Base-by-base conservation (phyloP, 1,140 invertebrate genomes). In the Drosophila takahashii region DNA sequence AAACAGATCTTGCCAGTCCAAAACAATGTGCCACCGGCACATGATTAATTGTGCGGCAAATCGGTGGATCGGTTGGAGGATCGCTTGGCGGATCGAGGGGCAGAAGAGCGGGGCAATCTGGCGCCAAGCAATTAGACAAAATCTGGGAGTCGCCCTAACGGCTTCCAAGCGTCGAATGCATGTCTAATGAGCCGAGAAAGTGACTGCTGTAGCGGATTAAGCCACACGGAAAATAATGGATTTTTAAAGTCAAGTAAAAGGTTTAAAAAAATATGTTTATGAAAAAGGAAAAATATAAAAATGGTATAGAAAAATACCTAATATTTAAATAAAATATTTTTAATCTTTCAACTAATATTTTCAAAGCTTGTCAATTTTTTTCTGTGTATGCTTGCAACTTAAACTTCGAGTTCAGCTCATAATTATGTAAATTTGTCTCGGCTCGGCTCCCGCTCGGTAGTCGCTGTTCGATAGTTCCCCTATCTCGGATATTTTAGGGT, bases 51-150 rank as follows among this genome's bases (percentile, higher is more conserved):
- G 85, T 66, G 51, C 47, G 53, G 32, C 66, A 69, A 66, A 69
- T 70, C 65, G 64, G 15, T 27, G 64, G 51, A 39, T 47, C 62
- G 22, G 15, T 5, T 52, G 37, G 13, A 18, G n/a, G 3, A 41
- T 34, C 7, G 54, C 1, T 5, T 4, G 36, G 10, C 32, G 26
- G 11, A 26, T 13, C 16, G 5, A 16, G 18, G 32, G 9, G 4
- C 10, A 3, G 3, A 15, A 29, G 16, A 37, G 29, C 48, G 48
- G 45, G 53, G 69, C 22, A 29, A 59, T 42, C 54, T 37, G 53
- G 84, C 84, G 84, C 84, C 84, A 89, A 89, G 69, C 85, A 89
- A 89, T 89, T 89, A 89, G 85, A 80, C 60, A 77, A 77, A 51
- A 85, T 89, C 84, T 80, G 60, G 61, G 72, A 65, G 77, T 73